These are phyloP conservation scores for Calliphora vicina DNA, from an alignment of 1,140 invertebrate genomes.

Conservation along the genomic window DNA sequence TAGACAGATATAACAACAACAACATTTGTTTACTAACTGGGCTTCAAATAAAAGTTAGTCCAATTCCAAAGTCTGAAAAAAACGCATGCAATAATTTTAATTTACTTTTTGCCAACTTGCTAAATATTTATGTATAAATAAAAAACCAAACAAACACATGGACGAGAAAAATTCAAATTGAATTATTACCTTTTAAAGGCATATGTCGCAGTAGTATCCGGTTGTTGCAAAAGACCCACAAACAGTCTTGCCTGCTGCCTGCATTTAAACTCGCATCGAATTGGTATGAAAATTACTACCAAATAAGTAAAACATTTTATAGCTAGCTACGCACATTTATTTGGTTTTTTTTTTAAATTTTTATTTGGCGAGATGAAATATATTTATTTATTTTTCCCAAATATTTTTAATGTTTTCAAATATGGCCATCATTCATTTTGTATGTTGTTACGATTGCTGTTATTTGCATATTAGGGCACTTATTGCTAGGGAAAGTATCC, in stretches of 20 bases:
- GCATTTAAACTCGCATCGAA: neutral
- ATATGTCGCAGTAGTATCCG: conserved; percentile 31
- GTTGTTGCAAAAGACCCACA: conserved; percentile 4
- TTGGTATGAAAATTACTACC: neutral
- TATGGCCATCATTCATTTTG: conserved; percentile 27
- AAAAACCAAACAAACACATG: neutral
- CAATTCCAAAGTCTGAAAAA: conserved; percentile 4
- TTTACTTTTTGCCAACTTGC: neutral
- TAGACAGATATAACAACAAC: neutral
- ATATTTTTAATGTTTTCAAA: neutral
- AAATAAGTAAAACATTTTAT: neutral
- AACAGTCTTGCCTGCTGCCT: neutral
- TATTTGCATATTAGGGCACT: neutral
- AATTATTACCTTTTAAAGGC: conserved; percentile 33
- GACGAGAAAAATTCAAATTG: conserved; percentile 2
- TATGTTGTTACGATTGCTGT: neutral
- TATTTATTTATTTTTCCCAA: too few species aligned
- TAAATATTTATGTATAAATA: neutral
- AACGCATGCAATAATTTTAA: conserved; percentile 22
- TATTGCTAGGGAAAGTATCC: too few species aligned
- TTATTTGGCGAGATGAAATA: too few species aligned
- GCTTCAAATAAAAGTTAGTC: neutral
- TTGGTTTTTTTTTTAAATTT: neutral
- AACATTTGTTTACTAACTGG: neutral
- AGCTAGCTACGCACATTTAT: neutral